phyloP scores from a whole-genome alignment of 2,113 vertebrate species.

The Eidolon helvum region DNA sequence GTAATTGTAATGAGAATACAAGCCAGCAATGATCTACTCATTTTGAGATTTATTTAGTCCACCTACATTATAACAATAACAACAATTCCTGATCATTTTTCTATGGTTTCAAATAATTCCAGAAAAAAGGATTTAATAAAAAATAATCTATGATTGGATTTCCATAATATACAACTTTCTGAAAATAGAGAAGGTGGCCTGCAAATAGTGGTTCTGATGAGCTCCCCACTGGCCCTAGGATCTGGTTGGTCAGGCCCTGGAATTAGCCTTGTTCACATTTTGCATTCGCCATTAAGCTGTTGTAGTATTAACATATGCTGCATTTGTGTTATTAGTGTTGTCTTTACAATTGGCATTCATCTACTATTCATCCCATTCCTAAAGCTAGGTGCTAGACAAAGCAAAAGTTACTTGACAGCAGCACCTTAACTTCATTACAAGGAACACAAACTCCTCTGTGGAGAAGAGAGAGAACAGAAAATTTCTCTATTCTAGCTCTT shows the following conservation, averaged over 20 bases:
- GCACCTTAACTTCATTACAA: background rate
- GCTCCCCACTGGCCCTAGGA: rapidly evolving
- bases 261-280: background rate
- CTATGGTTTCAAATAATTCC: conserved; percentile 16
- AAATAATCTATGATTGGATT: background rate
- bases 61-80: background rate
- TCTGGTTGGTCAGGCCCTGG: background rate
- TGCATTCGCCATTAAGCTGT: background rate
- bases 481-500: background rate
- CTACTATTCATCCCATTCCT: background rate
- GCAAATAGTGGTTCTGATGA: background rate
- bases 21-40: background rate
- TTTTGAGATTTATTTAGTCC: background rate
- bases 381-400: background rate
- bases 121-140: background rate
- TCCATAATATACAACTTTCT: background rate
- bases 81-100: background rate
- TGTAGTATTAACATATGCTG: background rate
- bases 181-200: background rate
- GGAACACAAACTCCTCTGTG: background rate
- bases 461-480: background rate
- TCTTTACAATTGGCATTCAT: background rate
- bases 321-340: background rate
- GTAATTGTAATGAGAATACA: background rate
- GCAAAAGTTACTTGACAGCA: background rate